Percentiles rank a stretch among this genome's conserved stretches.
Evolutionary conservation across 2,888 invertebrate genomes (phyloP).

Genomic region (Nomada ferruginata): DNA sequence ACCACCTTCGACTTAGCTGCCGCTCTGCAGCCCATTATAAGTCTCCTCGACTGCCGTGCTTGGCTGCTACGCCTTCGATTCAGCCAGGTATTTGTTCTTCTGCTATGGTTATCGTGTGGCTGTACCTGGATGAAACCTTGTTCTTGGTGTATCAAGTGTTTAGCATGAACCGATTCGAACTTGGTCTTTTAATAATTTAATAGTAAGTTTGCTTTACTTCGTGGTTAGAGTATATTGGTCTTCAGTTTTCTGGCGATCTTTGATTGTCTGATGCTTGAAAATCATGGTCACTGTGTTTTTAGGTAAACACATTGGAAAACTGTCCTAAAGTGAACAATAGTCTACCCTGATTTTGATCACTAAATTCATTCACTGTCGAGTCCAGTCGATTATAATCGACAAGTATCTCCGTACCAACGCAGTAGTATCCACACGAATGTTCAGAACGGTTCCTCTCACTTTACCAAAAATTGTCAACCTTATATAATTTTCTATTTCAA

Average conservation of each 20-base stretch:
- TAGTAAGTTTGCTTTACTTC: neutral
- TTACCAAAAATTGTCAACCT: too few relatives aligned
- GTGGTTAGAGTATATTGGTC: too few relatives aligned
- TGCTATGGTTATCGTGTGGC: too few relatives aligned
- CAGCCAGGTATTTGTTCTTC: constrained; percentile 10
- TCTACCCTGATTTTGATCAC: neutral
- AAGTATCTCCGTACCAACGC: too few relatives aligned
- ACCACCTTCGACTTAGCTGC: constrained; percentile 75
- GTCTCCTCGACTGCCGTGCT: constrained; percentile 59
- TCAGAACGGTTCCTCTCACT: too few relatives aligned
- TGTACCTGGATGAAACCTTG: too few relatives aligned
- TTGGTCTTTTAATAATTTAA: neutral
- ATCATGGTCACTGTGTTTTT: neutral
- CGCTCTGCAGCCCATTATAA: constrained; percentile 80
- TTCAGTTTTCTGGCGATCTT: neutral
- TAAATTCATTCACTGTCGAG: neutral
- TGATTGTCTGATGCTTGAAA: constrained; percentile 26
- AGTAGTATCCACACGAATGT: too few relatives aligned
- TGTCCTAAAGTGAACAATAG: neutral
- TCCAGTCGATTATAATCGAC: neutral
- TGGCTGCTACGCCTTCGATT: constrained; percentile 14
- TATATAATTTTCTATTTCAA: too few relatives aligned
- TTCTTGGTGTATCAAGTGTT: too few relatives aligned
- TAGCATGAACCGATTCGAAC: too few relatives aligned
- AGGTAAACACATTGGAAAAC: neutral